phyloP scores from a whole-genome alignment of 2,113 vertebrate genomes.

The Ctenomys sociabilis region DNA sequence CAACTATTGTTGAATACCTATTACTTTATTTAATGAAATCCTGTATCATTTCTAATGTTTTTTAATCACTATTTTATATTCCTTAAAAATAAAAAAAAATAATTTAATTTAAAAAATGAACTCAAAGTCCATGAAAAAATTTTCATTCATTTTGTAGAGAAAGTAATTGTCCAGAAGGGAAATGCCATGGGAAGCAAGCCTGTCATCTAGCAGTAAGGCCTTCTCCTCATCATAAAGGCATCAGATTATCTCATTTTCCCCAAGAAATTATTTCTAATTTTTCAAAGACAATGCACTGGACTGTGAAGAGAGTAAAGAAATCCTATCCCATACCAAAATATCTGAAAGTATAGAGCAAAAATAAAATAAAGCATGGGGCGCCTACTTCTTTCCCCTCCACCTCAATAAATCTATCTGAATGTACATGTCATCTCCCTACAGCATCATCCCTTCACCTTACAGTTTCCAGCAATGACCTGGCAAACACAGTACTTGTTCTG shows the following conservation, averaged over 20 bases:
- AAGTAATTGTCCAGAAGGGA: neutral
- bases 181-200: neutral
- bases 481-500: neutral
- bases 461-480: neutral
- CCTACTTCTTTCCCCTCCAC: neutral
- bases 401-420: neutral
- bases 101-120: neutral
- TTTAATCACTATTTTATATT: too few relatives aligned
- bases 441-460: too few relatives aligned
- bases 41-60: too few relatives aligned
- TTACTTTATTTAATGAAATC: too few relatives aligned
- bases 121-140: neutral
- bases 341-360: neutral
- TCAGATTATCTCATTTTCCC: neutral
- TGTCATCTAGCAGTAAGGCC: neutral
- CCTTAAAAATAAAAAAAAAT: too few relatives aligned
- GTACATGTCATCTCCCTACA: neutral
- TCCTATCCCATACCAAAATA: neutral
- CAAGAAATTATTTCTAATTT: conserved; percentile 1
- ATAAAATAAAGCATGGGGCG: neutral
- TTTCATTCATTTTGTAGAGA: neutral
- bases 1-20: too few relatives aligned
- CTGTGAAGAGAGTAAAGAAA: neutral
- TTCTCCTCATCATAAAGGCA: conserved; percentile 8
- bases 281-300: neutral